Percentiles rank a stretch among this genome's conserved stretches.
phyloP scores from a whole-genome alignment of 92 coral and sea anemone genomes.

The Parazoanthus atlanticus region DNA sequence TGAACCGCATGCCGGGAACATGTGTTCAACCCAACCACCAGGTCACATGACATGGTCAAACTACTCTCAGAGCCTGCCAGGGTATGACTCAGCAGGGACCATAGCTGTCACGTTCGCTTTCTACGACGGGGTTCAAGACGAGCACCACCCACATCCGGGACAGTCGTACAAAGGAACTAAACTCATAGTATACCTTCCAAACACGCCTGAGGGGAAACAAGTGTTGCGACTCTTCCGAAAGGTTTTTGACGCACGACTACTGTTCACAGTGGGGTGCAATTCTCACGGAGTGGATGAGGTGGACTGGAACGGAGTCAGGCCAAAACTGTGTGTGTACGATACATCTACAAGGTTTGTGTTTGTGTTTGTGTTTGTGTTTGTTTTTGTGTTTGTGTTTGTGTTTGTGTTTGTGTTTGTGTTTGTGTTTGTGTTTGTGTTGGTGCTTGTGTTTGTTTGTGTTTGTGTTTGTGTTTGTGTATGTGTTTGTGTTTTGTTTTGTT shows the following conservation, averaged over 20 bases:
- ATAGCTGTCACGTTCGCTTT: slow-evolving; percentile 20
- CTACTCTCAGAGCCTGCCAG: slow-evolving; percentile 28
- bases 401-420: background rate
- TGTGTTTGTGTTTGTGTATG: background rate
- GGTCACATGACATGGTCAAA: slow-evolving; percentile 32
- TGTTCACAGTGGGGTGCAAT: slow-evolving; percentile 45
- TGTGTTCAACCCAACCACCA: slow-evolving; percentile 22
- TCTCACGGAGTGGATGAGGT: slow-evolving; percentile 36
- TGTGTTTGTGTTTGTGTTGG: background rate
- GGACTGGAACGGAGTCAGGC: slow-evolving; percentile 49
- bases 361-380: background rate
- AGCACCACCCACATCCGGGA: slow-evolving; percentile 53
- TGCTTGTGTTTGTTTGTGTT: too few relatives aligned
- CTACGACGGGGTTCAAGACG: slow-evolving; percentile 50
- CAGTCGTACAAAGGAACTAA: slow-evolving; percentile 39
- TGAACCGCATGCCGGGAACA: background rate
- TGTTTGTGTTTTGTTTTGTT: background rate
- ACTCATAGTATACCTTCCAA: slow-evolving; percentile 45
- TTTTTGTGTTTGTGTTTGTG: background rate
- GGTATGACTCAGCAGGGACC: slow-evolving; percentile 28
- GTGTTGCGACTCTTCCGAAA: slow-evolving; percentile 47
- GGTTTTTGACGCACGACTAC: slow-evolving; percentile 49
- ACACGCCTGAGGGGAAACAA: slow-evolving; percentile 36
- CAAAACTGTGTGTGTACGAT: slow-evolving; percentile 18
- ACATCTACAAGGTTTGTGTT: slow-evolving; percentile 45